Percentiles rank a stretch among this genome's conserved stretches.
Conservation (phyloP, 2,797 vertebrate genomes). For the Anguilla marmorata region DNA sequence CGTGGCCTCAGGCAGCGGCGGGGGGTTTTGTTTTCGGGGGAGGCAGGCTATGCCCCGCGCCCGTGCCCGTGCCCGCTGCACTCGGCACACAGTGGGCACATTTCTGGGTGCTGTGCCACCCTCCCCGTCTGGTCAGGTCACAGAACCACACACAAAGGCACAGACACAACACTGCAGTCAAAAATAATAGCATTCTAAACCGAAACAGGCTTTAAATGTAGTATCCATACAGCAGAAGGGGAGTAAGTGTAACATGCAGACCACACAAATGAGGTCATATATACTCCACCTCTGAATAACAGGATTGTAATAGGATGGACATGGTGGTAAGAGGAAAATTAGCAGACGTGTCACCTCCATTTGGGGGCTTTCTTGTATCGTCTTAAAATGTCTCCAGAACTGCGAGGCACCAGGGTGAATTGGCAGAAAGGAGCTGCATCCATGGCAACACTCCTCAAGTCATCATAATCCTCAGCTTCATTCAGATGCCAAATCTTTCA, state of each 20-base stretch:
- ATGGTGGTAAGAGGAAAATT: background rate
- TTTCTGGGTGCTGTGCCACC: background rate
- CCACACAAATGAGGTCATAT: background rate
- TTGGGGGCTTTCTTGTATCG: background rate
- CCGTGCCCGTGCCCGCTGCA: background rate
- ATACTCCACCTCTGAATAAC: background rate
- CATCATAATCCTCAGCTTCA: constrained; percentile 22
- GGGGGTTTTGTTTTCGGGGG: background rate
- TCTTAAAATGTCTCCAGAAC: background rate
- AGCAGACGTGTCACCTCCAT: background rate
- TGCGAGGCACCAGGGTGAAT: constrained; percentile 35
- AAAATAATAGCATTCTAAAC: background rate
- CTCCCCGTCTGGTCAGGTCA: background rate
- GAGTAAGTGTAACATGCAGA: background rate
- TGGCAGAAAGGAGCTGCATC: constrained; percentile 51
- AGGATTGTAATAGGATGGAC: background rate
- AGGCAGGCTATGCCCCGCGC: background rate
- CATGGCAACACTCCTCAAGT: constrained; percentile 51
- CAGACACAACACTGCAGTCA: background rate
- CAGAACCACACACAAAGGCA: background rate
- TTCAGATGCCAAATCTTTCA: background rate
- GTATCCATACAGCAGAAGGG: background rate
- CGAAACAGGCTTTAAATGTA: background rate
- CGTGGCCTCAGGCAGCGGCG: background rate
- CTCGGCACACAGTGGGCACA: background rate